Evolutionary conservation across 2,888 invertebrate genomes (phyloP), one percentile per base, ranked within the genome.

Genomic region (Rotaria magnacalcarata): DNA sequence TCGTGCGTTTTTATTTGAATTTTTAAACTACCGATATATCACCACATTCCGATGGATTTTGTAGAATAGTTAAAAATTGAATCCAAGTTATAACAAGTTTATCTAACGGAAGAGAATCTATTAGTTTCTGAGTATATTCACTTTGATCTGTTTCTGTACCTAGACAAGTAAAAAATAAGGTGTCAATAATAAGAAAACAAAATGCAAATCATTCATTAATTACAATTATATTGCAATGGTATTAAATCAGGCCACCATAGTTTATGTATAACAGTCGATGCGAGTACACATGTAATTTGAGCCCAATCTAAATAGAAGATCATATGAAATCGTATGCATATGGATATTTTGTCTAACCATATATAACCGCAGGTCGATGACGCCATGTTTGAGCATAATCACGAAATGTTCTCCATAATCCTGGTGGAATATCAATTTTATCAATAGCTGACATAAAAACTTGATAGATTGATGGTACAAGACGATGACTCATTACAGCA

Each of bases 331-430:
- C 2, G 34, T 1, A 6, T 19, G 16, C 19, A 34, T 34, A 34
- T 10, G 8, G 4, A 41, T 96, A 95, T 88, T 96, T 93, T 91
- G 96, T 95, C 97, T 97, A 97, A 90, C 97, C 97, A 90, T 95
- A 95, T 50, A 97, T 94, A 14, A 98, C 93, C 54, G 96, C 95
- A 87, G 95, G 93, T 87, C 97, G 94, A 92, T 98, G 97, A 21
- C 97, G 93, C 97, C 97, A 97, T 89, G 95, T 94, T 89, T 94
- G 93, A 91, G 96, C 96, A 89, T 96, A 95, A 91, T 96, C 96
- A 89, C 95, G 93, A 88, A 97, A 92, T 0, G 97, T 97, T 90
- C 96, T 96, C 97, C 97, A 97, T 88, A 97, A 92, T 1, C 96
- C 95, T 11, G 97, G 97, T 6, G 96, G 94, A 1, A 97, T 97